A percentile compares a stretch with the other conserved stretches of the same genome.
These are phyloP conservation scores for Gymnocypris eckloni DNA, from an alignment of 2,797 vertebrate genomes.

Conservation along the genomic window DNA sequence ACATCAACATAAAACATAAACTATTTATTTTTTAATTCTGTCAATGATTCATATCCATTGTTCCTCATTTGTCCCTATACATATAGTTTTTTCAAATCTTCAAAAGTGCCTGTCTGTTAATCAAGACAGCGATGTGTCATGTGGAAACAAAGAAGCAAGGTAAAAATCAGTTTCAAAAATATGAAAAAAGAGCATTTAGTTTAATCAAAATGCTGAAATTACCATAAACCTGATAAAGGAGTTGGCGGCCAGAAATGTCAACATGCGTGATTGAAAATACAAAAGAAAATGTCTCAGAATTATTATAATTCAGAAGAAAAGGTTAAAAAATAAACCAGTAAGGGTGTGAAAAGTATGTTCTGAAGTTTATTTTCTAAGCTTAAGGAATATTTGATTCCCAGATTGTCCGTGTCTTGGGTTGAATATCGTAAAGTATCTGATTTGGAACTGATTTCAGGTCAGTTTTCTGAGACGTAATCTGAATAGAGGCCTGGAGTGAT, in stretches of 20 bases:
- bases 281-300: neutral
- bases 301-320: neutral
- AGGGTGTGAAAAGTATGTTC: neutral
- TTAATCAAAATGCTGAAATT: neutral
- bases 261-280: neutral
- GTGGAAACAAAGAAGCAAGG: neutral
- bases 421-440: conserved; percentile 12
- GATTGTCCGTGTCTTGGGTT: neutral
- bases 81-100: neutral
- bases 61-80: neutral
- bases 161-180: neutral
- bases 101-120: neutral
- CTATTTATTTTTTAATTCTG: neutral
- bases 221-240: neutral
- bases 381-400: conserved; percentile 4
- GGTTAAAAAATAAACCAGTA: neutral
- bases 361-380: neutral
- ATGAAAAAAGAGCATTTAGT: neutral
- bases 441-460: conserved; percentile 55
- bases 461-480: conserved; percentile 64
- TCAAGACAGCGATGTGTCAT: neutral
- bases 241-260: neutral
- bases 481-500: conserved; percentile 52
- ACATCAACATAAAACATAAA: neutral
- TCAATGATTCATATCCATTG: neutral